These are phyloP conservation scores for Gopherus evgoodei DNA, from an alignment of 2,113 vertebrate genomes.

Conservation along the genomic window DNA sequence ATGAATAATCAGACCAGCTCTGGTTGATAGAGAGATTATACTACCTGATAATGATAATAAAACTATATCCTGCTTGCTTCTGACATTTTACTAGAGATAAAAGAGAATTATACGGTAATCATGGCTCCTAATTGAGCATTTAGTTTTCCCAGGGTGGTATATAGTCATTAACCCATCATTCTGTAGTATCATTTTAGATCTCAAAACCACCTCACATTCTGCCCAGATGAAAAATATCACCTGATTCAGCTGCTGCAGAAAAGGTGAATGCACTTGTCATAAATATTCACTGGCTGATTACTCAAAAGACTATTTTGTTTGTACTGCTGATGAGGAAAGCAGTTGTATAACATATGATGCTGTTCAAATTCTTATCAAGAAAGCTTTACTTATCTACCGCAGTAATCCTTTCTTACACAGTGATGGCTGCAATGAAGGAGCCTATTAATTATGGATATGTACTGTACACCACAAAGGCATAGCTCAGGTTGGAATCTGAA, in stretches of 20 bases:
- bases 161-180: slow-evolving; percentile 41
- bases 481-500: background rate
- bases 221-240: slow-evolving; percentile 37
- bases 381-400: background rate
- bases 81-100: background rate
- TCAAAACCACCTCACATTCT: slow-evolving; percentile 9
- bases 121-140: background rate
- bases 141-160: background rate
- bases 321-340: slow-evolving; percentile 46
- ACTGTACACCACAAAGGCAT: background rate
- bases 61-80: background rate
- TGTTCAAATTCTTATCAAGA: slow-evolving; percentile 40
- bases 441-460: slow-evolving; percentile 17
- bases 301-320: slow-evolving; percentile 46
- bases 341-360: slow-evolving; percentile 28
- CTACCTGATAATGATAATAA: background rate
- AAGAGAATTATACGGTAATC: background rate
- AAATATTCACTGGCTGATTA: slow-evolving; percentile 60
- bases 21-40: background rate
- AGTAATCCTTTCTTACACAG: background rate
- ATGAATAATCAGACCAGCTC: background rate
- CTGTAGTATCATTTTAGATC: background rate
- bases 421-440: background rate
- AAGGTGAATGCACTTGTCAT: slow-evolving; percentile 57
- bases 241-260: slow-evolving; percentile 47